Base-by-base conservation (phyloP, 2,888 invertebrate genomes). In the Hybos culiciformis region DNA sequence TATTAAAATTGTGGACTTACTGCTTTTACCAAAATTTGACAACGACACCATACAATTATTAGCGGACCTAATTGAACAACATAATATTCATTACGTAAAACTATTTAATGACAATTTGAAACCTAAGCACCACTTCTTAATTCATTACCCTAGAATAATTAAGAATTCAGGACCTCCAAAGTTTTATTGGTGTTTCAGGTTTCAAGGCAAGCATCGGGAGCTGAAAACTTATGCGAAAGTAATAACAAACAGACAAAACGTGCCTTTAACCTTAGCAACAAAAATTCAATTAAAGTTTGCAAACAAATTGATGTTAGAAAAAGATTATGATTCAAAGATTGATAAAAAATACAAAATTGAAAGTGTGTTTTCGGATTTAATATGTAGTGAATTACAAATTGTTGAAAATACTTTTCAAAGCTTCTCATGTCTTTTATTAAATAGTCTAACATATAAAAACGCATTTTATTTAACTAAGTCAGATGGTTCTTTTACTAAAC, bases 201-300 rank as follows among this genome's bases (percentile, higher is more conserved):
- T 44, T 33, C 42, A 44, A 36, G 24, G 44, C 8, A 41, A 42
- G n/a, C 46, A 47, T 32, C 38, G 39, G 31, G 34, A 41, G 11
- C 24, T 39, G 33, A 47, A 47, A 39, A 37, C 20, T 11, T 47
- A 47, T 37, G 37, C 36, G 8, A 39, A 44, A 12, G 42, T 26
- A 20, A 44, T 37, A 12, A 42, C 24, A 6, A 42, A 39, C 5
- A 20, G 47, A 24, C 40, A 33, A 42, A 47, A 47, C 33, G 21
- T 41, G n/a, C 37, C 45, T 18, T 41, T 42, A 18, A 39, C 46
- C 7, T 15, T 47, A 11, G 39, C 38, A 11, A 44, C 17, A 6
- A 47, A 47, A 42, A 39, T 29, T 42, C 34, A 7, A 19, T 40
- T 47, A 21, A 44, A 39, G 14, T 42, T 47, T 42, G 26, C 44